Percentiles rank a stretch among this genome's conserved stretches.
Conservation (phyloP, 2,888 invertebrate genomes). For the Pristionchus maxplancki region DNA sequence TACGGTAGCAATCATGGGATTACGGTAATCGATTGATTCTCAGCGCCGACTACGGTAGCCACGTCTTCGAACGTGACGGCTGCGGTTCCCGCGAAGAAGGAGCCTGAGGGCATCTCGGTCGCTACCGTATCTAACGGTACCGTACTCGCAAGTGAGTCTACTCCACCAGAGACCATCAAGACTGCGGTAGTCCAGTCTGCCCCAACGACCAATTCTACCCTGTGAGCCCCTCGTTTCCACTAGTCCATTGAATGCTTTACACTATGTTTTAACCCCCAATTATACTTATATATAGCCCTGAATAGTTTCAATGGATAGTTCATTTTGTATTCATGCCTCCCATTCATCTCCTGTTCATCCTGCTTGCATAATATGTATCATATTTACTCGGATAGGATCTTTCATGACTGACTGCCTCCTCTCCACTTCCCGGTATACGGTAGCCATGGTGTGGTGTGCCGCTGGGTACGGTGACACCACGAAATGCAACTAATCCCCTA, state of each 20-base stretch:
- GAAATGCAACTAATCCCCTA: neutral
- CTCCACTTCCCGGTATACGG: slow-evolving; percentile 3
- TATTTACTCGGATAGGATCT: slow-evolving; percentile 20
- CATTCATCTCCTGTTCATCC: neutral
- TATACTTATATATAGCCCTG: neutral
- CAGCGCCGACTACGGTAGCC: neutral
- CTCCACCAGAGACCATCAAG: neutral
- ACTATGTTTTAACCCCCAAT: neutral
- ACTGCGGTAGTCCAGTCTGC: neutral
- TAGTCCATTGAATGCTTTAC: slow-evolving; percentile 28
- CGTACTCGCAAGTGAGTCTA: neutral
- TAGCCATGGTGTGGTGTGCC: slow-evolving; percentile 22
- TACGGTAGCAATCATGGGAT: neutral
- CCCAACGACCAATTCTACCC: slow-evolving; percentile 10
- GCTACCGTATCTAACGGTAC: neutral
- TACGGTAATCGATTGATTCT: neutral
- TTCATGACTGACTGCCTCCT: slow-evolving; percentile 16
- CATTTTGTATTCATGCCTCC: neutral
- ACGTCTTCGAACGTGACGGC: neutral
- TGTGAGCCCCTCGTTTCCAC: neutral
- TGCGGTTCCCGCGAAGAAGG: slow-evolving; percentile 11
- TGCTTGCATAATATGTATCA: slow-evolving; percentile 43
- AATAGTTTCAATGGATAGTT: slow-evolving; percentile 6
- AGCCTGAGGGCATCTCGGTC: neutral
- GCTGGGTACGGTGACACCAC: slow-evolving; percentile 29